These are phyloP conservation scores for Ctenomys sociabilis DNA, from an alignment of 2,113 vertebrate species.

Conservation along the genomic window DNA sequence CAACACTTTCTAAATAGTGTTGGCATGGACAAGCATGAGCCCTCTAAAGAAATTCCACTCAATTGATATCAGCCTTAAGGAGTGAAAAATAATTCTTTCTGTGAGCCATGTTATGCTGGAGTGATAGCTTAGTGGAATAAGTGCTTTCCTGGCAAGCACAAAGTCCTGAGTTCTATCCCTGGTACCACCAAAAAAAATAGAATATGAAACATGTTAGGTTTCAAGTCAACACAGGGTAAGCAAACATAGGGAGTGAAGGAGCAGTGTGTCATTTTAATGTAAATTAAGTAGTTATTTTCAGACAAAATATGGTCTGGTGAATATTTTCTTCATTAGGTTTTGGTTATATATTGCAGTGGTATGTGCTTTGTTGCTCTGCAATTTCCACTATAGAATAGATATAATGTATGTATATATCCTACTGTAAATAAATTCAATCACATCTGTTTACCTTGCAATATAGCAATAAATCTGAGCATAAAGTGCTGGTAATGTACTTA, in stretches of 20 bases:
- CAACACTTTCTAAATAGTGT: slow-evolving; percentile 76
- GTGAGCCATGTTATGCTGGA: too few relatives aligned
- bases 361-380: slow-evolving; percentile 47
- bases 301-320: slow-evolving; percentile 52
- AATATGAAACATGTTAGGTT: slow-evolving; percentile 60
- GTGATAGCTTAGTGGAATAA: too few relatives aligned
- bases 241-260: slow-evolving; percentile 64
- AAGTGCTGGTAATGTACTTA: not conserved
- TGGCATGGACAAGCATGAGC: slow-evolving; percentile 71
- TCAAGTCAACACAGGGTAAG: slow-evolving; percentile 72
- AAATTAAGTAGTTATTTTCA: slow-evolving; percentile 70
- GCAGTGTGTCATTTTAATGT: slow-evolving; percentile 66
- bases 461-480: slow-evolving; percentile 30
- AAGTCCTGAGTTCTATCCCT: too few relatives aligned
- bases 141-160: too few relatives aligned
- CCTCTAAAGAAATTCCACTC: slow-evolving; percentile 33
- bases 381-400: slow-evolving; percentile 59
- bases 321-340: slow-evolving; percentile 66
- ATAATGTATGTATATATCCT: slow-evolving; percentile 37
- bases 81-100: slow-evolving; percentile 65
- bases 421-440: slow-evolving; percentile 19
- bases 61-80: slow-evolving; percentile 57
- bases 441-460: not conserved
- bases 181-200: too few relatives aligned
- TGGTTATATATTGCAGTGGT: slow-evolving; percentile 31